Evolutionary conservation across 1,140 invertebrate species (phyloP), one percentile per base, ranked within the genome.

Genomic region (Drosophila sproati): DNA sequence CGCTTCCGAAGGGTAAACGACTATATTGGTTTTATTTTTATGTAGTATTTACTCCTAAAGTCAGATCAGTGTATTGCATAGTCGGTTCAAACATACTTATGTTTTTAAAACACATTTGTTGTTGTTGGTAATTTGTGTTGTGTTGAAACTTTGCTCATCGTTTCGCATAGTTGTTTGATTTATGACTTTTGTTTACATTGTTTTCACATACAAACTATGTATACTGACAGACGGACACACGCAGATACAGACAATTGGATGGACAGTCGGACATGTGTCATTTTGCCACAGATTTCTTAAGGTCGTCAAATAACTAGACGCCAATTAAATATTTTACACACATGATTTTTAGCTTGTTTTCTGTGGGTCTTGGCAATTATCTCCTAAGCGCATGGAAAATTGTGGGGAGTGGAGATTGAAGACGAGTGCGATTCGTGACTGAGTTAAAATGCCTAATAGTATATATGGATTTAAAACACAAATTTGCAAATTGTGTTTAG

Each of bases 321-420:
- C 62, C 82, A 86, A 82, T 86, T 86, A 86, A 81, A 66, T 69
- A 71, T 82, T 82, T 82, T 78, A 63, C 80, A 78, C 74, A 77
- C 85, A 66, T 63, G 48, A 62, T 72, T 57, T 60, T 35, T 32
- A 68, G 70, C 64, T 73, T 12, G 56, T 60, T 63, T 48, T 56
- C 50, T 57, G 37, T 59, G 20, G 51, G 54, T 48, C 56, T 37
- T 54, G 34, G 32, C 37, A 66, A 76, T 72, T 76, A 76, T 48
- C 47, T 52, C 10, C 45, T 43, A 69, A 77, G 56, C 68, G 61
- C 81, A 73, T 75, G 37, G 52, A 73, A 67, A 85, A 85, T 67
- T 59, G 57, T 47, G 57, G 78, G 78, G 82, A 59, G 66, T 83
- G 66, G 63, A 34, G 57, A 12, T 55, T 35, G 45, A 57, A 50